Conservation (phyloP, 2,113 vertebrate species). For the Oncorhynchus kisutch region DNA sequence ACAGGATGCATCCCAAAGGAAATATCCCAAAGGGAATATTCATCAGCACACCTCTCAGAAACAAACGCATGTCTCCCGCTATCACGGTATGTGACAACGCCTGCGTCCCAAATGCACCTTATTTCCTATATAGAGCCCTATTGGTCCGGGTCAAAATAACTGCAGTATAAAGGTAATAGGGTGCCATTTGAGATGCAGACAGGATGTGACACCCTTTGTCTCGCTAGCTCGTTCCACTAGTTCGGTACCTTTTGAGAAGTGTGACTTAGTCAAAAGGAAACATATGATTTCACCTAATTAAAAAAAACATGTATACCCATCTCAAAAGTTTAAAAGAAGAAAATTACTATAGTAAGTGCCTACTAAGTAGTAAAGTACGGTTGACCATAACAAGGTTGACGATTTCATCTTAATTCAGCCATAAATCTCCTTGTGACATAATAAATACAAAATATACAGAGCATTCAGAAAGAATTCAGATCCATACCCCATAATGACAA, state of each 20-base stretch:
- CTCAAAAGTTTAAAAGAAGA: neutral
- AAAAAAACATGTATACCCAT: neutral
- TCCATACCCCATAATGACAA: too few species aligned
- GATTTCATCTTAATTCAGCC: neutral
- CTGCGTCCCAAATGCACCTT: neutral
- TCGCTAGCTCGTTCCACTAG: constrained; percentile 4
- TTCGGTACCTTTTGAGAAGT: too few species aligned
- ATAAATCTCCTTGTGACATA: too few species aligned
- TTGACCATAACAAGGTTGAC: neutral
- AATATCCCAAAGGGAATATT: constrained; percentile 41
- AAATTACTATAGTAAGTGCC: neutral
- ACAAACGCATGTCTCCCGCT: constrained; percentile 38
- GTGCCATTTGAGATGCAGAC: too few species aligned
- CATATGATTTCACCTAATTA: neutral
- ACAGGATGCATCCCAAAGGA: constrained; percentile 12
- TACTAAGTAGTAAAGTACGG: neutral
- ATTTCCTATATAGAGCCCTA: too few species aligned
- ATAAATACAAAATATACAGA: too few species aligned
- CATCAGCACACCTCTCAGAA: constrained; percentile 36
- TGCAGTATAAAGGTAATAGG: too few species aligned
- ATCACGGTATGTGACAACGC: constrained; percentile 24
- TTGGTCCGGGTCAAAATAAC: too few species aligned
- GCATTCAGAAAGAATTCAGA: too few species aligned
- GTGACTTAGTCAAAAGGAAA: too few species aligned
- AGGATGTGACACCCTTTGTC: constrained; percentile 30